phyloP scores from a whole-genome alignment of 2,888 invertebrate genomes.

The Philonicus albiceps region DNA sequence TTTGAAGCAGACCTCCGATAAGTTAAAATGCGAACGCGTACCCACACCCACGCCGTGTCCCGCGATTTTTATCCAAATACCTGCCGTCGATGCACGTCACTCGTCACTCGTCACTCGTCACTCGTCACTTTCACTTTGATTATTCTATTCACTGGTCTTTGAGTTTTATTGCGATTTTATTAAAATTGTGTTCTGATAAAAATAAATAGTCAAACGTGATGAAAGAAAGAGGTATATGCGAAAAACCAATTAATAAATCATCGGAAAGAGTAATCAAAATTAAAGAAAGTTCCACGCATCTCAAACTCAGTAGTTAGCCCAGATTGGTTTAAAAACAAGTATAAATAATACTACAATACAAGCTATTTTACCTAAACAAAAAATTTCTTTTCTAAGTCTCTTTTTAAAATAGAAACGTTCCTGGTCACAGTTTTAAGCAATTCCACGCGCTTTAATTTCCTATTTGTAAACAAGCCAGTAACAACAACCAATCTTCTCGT shows the following conservation, averaged over 20 bases:
- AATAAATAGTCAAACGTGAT: background rate
- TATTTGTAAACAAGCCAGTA: background rate
- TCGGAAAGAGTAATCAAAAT: background rate
- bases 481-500: background rate
- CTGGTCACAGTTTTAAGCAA: background rate
- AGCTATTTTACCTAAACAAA: background rate
- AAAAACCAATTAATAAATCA: background rate
- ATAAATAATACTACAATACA: background rate
- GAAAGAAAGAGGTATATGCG: background rate
- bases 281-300: background rate
- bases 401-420: background rate
- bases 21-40: background rate
- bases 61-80: background rate
- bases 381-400: background rate
- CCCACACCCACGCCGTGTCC: background rate
- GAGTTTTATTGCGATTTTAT: background rate
- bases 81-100: conserved; percentile 19
- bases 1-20: background rate
- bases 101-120: conserved; percentile 15
- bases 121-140: conserved; percentile 2
- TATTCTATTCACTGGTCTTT: background rate
- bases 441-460: background rate
- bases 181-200: background rate
- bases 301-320: background rate
- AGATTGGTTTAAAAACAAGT: too few species aligned